phyloP scores from a whole-genome alignment of 2,888 invertebrate species.

The Drosophila testacea region DNA sequence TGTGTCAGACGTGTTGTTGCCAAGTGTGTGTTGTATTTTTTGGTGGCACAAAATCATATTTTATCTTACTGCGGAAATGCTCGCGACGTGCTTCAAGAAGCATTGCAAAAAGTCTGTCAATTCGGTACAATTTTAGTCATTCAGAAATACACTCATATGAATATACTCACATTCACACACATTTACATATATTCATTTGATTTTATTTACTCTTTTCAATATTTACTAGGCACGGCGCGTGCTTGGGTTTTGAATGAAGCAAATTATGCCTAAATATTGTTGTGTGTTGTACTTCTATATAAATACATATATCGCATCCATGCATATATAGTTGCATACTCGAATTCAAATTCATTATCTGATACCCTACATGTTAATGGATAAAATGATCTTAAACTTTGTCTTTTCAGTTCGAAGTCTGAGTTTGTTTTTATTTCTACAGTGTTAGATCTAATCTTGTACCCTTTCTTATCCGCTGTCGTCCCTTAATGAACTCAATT shows the following conservation, averaged over 20 bases:
- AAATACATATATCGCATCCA: constrained; percentile 1
- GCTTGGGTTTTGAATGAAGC: constrained; percentile 71
- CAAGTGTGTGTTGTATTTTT: constrained; percentile 40
- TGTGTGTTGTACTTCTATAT: constrained; percentile 20
- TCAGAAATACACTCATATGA: constrained; percentile 34
- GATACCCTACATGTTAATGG: constrained; percentile 15
- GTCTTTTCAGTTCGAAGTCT: neutral
- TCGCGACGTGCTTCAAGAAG: constrained; percentile 67
- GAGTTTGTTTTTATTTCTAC: neutral
- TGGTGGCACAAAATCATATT: constrained; percentile 65
- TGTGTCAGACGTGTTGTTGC: constrained; percentile 46
- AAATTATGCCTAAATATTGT: constrained; percentile 51
- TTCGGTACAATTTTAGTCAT: constrained; percentile 65
- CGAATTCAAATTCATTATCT: neutral
- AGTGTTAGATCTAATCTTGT: neutral
- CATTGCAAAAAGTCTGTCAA: constrained; percentile 52
- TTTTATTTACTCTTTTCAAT: constrained; percentile 71
- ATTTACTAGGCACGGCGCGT: constrained; percentile 73
- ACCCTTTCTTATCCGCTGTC: constrained; percentile 4
- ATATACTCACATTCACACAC: constrained; percentile 14
- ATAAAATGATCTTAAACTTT: neutral
- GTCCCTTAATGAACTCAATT: neutral
- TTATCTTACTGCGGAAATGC: constrained; percentile 78
- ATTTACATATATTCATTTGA: constrained; percentile 47
- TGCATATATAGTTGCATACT: neutral